Conservation (phyloP, 1,140 invertebrate genomes). For the Drosophila lini region DNA sequence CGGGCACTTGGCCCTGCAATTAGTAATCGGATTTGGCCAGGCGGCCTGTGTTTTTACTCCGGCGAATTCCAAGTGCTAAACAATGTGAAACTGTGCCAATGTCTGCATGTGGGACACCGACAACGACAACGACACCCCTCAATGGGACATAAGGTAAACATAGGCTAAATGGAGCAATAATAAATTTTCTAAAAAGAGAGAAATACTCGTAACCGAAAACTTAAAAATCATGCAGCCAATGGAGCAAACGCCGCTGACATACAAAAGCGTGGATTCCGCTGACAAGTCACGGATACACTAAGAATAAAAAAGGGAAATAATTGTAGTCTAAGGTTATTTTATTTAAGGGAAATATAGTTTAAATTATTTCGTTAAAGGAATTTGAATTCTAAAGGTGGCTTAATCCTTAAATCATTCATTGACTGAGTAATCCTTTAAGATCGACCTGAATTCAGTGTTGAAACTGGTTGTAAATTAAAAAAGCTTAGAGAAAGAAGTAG, state of each 20-base stretch:
- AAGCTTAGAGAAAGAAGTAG: rapidly evolving
- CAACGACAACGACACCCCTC: slow-evolving; percentile 12
- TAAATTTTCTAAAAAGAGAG: slow-evolving; percentile 50
- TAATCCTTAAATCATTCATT: too few species aligned
- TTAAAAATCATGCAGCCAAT: slow-evolving; percentile 74
- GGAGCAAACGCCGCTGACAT: slow-evolving; percentile 73
- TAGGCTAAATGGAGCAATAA: slow-evolving; percentile 39
- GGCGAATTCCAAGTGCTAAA: slow-evolving; percentile 13
- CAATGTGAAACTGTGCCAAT: slow-evolving; percentile 47
- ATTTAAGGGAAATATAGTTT: not conserved
- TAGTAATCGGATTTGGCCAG: slow-evolving; percentile 36
- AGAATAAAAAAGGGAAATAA: not conserved
- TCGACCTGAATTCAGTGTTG: not conserved
- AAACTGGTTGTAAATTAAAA: not conserved
- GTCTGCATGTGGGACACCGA: slow-evolving; percentile 30
- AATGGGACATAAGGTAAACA: slow-evolving; percentile 21
- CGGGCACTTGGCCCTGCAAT: slow-evolving; percentile 17
- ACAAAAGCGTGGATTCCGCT: slow-evolving; percentile 52
- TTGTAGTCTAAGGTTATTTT: not conserved
- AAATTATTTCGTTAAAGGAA: too few species aligned
- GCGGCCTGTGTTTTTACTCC: slow-evolving; percentile 18
- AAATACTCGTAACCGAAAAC: slow-evolving; percentile 53
- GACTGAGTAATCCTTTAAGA: not conserved
- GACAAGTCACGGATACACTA: slow-evolving; percentile 60
- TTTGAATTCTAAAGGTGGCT: rapidly evolving